Percentiles rank a stretch among this genome's conserved stretches.
phyloP scores from a whole-genome alignment of 1,140 invertebrate species.

The Anastrepha obliqua region DNA sequence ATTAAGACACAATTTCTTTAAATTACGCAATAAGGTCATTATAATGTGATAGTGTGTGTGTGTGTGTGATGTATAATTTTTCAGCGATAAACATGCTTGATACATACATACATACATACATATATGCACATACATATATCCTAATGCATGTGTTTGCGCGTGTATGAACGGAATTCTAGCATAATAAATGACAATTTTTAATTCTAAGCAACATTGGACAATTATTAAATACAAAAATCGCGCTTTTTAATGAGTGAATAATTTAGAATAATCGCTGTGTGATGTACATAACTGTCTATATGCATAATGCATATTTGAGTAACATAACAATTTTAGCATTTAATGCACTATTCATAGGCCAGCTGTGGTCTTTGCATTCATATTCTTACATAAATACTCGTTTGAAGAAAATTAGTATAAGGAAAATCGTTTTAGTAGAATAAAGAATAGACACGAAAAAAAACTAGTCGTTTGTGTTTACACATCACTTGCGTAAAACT shows the following conservation, averaged over 20 bases:
- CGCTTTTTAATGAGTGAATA: neutral
- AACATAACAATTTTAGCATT: no score
- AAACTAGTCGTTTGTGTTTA: no score
- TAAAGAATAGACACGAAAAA: no score
- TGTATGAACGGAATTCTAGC: neutral
- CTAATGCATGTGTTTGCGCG: neutral
- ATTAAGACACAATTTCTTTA: neutral
- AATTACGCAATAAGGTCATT: neutral
- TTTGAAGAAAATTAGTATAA: no score
- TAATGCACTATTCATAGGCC: no score
- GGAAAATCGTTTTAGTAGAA: no score
- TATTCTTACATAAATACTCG: no score
- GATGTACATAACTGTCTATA: neutral
- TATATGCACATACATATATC: neutral
- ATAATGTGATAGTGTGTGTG: neutral
- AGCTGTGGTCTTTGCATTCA: no score
- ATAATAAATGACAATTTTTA: conserved; percentile 31
- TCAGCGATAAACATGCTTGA: neutral
- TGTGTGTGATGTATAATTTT: neutral
- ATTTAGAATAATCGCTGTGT: neutral
- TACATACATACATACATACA: no score
- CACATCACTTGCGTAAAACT: no score
- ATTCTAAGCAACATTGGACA: neutral
- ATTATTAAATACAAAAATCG: neutral
- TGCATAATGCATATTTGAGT: no score